Evolutionary conservation across 1,140 invertebrate species (phyloP), one percentile per base, ranked within the genome.

Genomic region (Saccostrea glomerata): DNA sequence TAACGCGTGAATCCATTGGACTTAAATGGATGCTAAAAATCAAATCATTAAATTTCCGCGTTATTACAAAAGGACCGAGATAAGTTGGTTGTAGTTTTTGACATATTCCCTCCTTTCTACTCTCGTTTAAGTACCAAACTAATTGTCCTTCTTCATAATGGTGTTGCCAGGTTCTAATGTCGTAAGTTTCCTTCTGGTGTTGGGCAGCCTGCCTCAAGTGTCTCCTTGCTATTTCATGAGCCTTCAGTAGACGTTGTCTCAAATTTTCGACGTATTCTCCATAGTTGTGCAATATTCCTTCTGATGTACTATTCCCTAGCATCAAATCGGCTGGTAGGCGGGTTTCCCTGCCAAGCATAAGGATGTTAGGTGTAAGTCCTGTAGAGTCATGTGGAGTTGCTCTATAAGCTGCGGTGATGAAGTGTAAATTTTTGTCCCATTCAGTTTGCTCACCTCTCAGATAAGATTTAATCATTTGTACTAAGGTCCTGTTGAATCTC

Each of bases 381-480:
- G 86, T 88, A 13, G 66, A 87, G 20, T 89, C 83, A 30, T 83
- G n/a, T 54, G 66, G 86, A 54, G 86, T 85, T 1, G 86, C 40
- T 23, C 86, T 0, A 36, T 87, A 87, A 9, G 84, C 89, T 23
- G 60, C 70, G n/a, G 82, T 86, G 17, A 89, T 20, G 77, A 83
- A 89, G 5, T 70, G 66, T 13, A 56, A 56, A 56, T 56, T 56
- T 56, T 56, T 56, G 13, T 56, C 55, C 55, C 83, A 55, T 83
- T 20, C 55, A 55, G 86, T 86, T 58, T 90, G 84, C 73, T 88
- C 60, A 2, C 85, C 89, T 63, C 55, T 66, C 11, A 90, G 47
- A 63, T 86, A 90, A 12, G 89, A 83, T 54, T 84, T 87, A 25
- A 86, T 88, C 84, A 90, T 88, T 20, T 25, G 9, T 17, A 88